Percentiles rank a stretch among this genome's conserved stretches.
Evolutionary conservation across 2,888 invertebrate genomes (phyloP).

Genomic region (Carabus problematicus): DNA sequence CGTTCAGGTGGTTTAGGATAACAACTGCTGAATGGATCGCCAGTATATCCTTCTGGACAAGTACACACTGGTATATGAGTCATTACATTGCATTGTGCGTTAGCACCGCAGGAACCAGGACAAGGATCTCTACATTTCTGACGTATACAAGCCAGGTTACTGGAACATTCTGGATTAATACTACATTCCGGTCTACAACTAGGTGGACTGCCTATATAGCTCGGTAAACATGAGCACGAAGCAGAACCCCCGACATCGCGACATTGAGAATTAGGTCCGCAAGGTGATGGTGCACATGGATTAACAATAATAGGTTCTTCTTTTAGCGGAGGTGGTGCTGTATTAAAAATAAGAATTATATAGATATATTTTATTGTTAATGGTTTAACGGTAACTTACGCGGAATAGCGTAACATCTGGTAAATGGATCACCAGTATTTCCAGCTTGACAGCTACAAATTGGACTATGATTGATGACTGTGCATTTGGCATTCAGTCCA

Average conservation of each 20-base stretch:
- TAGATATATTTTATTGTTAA: background rate
- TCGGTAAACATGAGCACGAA: conserved; percentile 65
- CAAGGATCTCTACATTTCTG: conserved; percentile 68
- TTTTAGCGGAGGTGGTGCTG: conserved; percentile 44
- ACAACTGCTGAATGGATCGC: conserved; percentile 70
- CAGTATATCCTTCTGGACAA: conserved; percentile 68
- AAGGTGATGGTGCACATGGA: conserved; percentile 67
- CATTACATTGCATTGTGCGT: conserved; percentile 69
- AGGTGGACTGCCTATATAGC: conserved; percentile 70
- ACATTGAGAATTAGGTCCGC: conserved; percentile 69
- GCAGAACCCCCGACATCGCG: conserved; percentile 62
- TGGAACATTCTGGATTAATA: conserved; percentile 68
- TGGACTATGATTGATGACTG: conserved; percentile 82
- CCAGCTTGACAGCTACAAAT: conserved; percentile 78
- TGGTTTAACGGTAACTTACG: conserved; percentile 50
- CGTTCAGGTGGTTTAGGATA: conserved; percentile 59
- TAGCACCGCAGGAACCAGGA: conserved; percentile 69
- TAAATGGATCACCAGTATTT: conserved; percentile 82
- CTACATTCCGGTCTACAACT: conserved; percentile 72
- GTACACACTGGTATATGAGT: conserved; percentile 74
- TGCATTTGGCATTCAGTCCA: conserved; percentile 77
- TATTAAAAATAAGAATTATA: conserved; percentile 38
- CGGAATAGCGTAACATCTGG: conserved; percentile 69
- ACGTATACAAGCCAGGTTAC: conserved; percentile 64
- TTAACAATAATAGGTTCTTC: conserved; percentile 58